Evolutionary conservation across 2,888 invertebrate species (phyloP).

Genomic region (Rambutsinella grinnellia): DNA sequence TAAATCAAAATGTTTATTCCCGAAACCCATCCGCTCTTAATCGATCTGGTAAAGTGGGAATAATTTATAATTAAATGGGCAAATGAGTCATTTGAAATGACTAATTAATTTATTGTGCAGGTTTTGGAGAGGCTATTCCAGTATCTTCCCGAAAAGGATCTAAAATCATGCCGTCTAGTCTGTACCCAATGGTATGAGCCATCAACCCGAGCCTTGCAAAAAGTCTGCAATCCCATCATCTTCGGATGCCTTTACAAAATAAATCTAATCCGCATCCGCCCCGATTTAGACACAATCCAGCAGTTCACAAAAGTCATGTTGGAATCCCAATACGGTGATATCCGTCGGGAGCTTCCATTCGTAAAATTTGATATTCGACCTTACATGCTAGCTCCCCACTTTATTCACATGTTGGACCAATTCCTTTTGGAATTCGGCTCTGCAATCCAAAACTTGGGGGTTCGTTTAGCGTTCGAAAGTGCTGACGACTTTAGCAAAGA

Average conservation of each 20-base stretch:
- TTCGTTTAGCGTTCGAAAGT: constrained; percentile 36
- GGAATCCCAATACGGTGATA: constrained; percentile 5
- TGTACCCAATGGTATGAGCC: constrained; percentile 28
- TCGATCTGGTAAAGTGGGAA: constrained; percentile 39
- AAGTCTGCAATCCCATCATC: constrained; percentile 11
- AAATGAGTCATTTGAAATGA: background rate
- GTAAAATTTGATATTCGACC: constrained; percentile 44
- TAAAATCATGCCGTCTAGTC: constrained; percentile 41
- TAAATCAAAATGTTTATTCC: constrained; percentile 20
- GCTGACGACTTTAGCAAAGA: constrained; percentile 31
- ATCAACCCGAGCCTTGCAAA: constrained; percentile 25
- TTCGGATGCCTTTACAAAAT: constrained; percentile 42
- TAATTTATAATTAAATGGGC: background rate
- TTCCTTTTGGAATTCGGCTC: constrained; percentile 39
- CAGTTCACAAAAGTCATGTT: constrained; percentile 17
- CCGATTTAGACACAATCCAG: constrained; percentile 45
- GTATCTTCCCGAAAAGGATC: constrained; percentile 39
- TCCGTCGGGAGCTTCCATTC: constrained; percentile 30
- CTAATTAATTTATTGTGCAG: background rate
- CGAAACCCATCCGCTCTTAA: constrained; percentile 23
- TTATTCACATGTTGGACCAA: constrained; percentile 23
- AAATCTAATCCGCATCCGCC: constrained; percentile 31
- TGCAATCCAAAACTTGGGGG: constrained; percentile 16
- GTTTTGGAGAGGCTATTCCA: constrained; percentile 27
- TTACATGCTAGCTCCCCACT: constrained; percentile 32